These are phyloP conservation scores for Tapirus terrestris DNA, from an alignment of 2,113 vertebrate genomes.

Conservation along the genomic window DNA sequence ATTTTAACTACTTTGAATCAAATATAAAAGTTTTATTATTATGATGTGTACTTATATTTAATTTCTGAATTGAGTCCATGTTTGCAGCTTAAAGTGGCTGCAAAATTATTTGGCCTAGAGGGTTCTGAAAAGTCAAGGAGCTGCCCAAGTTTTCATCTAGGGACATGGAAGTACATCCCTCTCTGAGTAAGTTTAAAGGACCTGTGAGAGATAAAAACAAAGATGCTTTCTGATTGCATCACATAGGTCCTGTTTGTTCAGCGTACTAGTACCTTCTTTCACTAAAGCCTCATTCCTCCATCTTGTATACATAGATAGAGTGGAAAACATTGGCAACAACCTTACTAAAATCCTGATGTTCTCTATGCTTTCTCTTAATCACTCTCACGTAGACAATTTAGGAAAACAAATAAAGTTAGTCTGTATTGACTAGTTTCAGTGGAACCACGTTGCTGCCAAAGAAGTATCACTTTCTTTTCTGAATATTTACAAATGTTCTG, in stretches of 20 bases:
- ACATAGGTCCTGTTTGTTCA: neutral
- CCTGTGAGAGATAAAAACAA: neutral
- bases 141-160: neutral
- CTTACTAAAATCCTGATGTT: neutral
- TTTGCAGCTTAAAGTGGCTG: neutral
- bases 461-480: neutral
- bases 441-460: neutral
- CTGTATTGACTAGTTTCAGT: neutral
- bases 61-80: neutral
- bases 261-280: neutral
- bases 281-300: neutral
- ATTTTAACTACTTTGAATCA: neutral
- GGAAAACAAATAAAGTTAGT: neutral
- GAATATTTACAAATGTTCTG: slow-evolving; percentile 24
- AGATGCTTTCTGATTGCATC: neutral
- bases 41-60: neutral
- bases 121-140: neutral
- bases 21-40: neutral
- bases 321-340: neutral
- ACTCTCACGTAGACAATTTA: neutral
- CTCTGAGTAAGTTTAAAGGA: neutral
- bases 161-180: neutral
- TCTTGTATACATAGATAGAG: neutral
- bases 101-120: neutral
- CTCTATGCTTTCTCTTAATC: neutral